Conservation (phyloP, 2,888 invertebrate genomes). For the Coremacera marginata region DNA sequence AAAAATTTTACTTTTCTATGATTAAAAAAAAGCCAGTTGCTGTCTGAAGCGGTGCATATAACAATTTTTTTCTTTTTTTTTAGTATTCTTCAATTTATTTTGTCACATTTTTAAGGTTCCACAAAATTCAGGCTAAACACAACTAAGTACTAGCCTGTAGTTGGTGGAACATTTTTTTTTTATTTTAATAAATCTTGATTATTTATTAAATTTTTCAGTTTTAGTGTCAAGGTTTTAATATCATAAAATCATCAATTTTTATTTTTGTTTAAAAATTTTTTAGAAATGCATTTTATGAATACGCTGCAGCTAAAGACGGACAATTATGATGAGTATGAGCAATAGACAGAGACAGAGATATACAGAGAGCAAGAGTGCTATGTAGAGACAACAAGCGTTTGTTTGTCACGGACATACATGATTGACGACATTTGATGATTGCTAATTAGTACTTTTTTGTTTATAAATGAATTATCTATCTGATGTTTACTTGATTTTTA, state of each 20-base stretch:
- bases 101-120: neutral
- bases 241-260: conserved; percentile 65
- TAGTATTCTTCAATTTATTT: conserved; percentile 10
- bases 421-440: conserved; percentile 17
- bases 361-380: conserved; percentile 4
- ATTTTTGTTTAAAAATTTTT: conserved; percentile 23
- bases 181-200: conserved; percentile 43
- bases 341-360: neutral
- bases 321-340: conserved; percentile 27
- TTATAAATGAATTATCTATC: too few species aligned
- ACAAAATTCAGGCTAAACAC: neutral
- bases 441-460: neutral
- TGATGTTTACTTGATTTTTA: too few species aligned
- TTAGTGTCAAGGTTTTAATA: conserved; percentile 68
- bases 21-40: neutral
- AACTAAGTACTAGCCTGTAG: neutral
- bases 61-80: conserved; percentile 4
- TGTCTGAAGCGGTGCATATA: conserved; percentile 26
- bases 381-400: neutral
- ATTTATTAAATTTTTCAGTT: conserved; percentile 45
- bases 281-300: conserved; percentile 28
- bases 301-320: conserved; percentile 31
- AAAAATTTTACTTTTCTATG: too few species aligned
- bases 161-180: conserved; percentile 36
- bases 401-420: conserved; percentile 5